Conservation (phyloP, 2,888 invertebrate species). For the Lithodes maja region DNA sequence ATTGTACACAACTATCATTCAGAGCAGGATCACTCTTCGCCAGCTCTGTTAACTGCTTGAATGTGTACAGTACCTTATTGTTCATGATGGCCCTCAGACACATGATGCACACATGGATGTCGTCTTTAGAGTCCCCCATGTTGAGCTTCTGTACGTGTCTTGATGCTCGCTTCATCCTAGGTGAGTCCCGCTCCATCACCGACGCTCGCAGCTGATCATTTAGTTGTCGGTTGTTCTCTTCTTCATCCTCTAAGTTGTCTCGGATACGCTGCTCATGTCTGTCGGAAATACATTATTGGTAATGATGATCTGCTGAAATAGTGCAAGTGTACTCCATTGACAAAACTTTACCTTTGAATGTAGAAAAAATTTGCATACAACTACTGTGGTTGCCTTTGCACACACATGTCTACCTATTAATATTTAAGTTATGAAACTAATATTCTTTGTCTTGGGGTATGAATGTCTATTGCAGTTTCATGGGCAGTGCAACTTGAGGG, state of each 20-base stretch:
- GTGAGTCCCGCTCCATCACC: slow-evolving; percentile 80
- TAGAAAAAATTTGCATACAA: too few species aligned
- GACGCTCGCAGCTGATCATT: slow-evolving; percentile 74
- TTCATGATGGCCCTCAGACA: slow-evolving; percentile 99
- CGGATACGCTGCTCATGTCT: slow-evolving; percentile 89
- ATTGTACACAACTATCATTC: too few species aligned
- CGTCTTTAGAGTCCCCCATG: slow-evolving; percentile 97
- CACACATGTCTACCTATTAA: too few species aligned
- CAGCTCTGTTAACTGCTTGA: too few species aligned
- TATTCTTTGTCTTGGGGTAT: too few species aligned
- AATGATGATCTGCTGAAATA: not conserved
- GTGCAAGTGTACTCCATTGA: too few species aligned
- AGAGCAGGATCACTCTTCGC: too few species aligned
- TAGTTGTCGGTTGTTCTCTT: slow-evolving; percentile 79
- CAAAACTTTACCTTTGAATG: too few species aligned
- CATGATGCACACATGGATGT: slow-evolving; percentile 99
- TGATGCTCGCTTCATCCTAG: slow-evolving; percentile 83
- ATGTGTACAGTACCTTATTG: slow-evolving; percentile 82
- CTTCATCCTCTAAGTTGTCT: slow-evolving; percentile 84
- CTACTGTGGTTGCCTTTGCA: too few species aligned
- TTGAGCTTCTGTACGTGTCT: slow-evolving; percentile 91
- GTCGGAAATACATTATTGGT: not conserved
- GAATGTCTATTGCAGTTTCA: too few species aligned
- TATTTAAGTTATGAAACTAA: too few species aligned
- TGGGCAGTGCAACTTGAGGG: too few species aligned